Evolutionary conservation across 2,113 vertebrate species (phyloP).

Genomic region (Upupa epops): DNA sequence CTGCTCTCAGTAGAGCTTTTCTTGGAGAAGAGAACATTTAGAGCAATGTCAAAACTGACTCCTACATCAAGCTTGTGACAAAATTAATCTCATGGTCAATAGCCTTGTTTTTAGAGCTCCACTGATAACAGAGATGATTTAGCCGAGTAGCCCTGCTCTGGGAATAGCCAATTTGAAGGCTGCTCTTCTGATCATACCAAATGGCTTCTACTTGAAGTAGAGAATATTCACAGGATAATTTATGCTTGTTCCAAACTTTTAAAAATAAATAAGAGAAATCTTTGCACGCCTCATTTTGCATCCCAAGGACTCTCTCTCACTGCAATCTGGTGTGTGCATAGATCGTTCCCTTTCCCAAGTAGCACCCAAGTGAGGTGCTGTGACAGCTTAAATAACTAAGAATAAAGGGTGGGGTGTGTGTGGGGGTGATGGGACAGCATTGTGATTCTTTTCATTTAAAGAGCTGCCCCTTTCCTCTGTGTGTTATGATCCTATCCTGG

Average conservation of each 20-base stretch:
- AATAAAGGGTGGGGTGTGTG: neutral
- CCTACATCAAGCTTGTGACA: conserved; percentile 62
- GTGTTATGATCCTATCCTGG: conserved; percentile 6
- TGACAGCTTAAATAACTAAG: neutral
- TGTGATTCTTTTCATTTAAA: conserved; percentile 13
- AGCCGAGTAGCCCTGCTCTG: conserved; percentile 37
- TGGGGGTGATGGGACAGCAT: neutral
- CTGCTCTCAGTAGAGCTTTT: conserved; percentile 57
- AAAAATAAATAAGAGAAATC: conserved; percentile 51
- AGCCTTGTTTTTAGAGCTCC: conserved; percentile 68
- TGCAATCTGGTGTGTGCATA: neutral
- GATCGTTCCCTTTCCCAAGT: neutral
- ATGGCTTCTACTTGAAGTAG: neutral
- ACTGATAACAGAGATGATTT: conserved; percentile 60
- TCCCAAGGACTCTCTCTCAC: conserved; percentile 6
- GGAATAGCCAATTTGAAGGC: conserved; percentile 60
- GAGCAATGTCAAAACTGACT: conserved; percentile 66
- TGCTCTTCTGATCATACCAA: neutral
- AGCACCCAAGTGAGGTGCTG: neutral
- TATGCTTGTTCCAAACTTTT: conserved; percentile 24
- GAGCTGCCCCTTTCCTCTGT: conserved; percentile 13
- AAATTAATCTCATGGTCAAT: conserved; percentile 68
- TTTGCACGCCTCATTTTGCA: neutral
- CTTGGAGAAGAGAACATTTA: conserved; percentile 49
- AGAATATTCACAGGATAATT: conserved; percentile 8